Evolutionary conservation across 2,888 invertebrate species (phyloP).

Genomic region (Aethes cnicana): DNA sequence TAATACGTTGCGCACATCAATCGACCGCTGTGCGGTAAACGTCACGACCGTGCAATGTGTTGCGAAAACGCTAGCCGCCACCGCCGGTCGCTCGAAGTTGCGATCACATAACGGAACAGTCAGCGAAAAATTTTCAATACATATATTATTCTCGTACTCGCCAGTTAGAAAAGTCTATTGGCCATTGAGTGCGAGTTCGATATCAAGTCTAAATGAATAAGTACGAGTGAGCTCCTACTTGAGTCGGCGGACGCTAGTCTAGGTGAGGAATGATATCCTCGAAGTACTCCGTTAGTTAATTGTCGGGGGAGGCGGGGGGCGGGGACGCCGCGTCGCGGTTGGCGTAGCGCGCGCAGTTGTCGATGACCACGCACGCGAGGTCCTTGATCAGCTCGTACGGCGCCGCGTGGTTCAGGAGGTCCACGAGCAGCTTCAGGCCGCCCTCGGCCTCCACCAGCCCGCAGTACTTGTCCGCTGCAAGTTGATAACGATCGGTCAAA

Average conservation of each 20-base stretch:
- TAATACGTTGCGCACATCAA: no score
- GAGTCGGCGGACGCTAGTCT: slow-evolving; percentile 43
- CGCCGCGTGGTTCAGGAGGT: slow-evolving; percentile 83
- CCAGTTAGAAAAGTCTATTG: no score
- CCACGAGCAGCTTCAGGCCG: slow-evolving; percentile 88
- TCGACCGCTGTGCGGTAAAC: no score
- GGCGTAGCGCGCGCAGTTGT: slow-evolving; percentile 80
- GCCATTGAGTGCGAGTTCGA: no score
- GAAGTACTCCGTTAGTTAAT: slow-evolving; percentile 64
- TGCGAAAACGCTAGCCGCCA: no score
- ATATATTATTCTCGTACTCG: no score
- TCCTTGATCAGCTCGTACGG: slow-evolving; percentile 86
- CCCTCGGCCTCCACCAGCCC: slow-evolving; percentile 92
- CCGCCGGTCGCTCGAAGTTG: no score
- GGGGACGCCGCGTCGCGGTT: slow-evolving; percentile 39
- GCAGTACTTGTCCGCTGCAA: slow-evolving; percentile 95
- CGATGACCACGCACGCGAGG: slow-evolving; percentile 85
- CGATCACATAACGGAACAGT: no score
- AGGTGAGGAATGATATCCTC: slow-evolving; percentile 57
- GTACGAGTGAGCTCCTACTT: no score
- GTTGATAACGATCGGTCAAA: slow-evolving; percentile 5
- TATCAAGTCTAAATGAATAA: no score
- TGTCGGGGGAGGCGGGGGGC: slow-evolving; percentile 41
- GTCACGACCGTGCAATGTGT: no score
- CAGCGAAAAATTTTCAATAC: no score